These are phyloP conservation scores for Trachymyrmex cornetzi DNA, from an alignment of 1,140 invertebrate genomes.

Conservation along the genomic window DNA sequence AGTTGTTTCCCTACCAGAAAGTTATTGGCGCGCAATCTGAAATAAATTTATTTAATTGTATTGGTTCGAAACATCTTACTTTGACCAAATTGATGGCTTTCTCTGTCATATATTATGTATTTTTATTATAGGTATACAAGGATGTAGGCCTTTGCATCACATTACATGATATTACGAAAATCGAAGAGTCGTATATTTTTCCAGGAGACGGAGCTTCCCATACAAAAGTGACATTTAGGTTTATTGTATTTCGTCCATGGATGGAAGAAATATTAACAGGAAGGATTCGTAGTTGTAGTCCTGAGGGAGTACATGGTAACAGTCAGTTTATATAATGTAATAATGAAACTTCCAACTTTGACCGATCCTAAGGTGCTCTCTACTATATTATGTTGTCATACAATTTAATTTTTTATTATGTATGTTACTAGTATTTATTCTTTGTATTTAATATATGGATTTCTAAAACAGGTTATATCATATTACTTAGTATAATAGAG, in stretches of 20 bases:
- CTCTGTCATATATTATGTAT: conserved; percentile 1
- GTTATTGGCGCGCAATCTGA: no score
- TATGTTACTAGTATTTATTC: neutral
- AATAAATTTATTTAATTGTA: no score
- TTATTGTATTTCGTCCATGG: conserved; percentile 96
- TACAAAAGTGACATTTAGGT: conserved; percentile 96
- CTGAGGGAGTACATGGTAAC: conserved; percentile 96
- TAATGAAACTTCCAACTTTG: neutral
- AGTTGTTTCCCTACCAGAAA: no score
- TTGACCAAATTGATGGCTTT: no score
- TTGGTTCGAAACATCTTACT: no score
- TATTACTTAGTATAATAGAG: no score
- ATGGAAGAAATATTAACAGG: conserved; percentile 97
- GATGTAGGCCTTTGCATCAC: conserved; percentile 97
- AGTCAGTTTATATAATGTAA: neutral
- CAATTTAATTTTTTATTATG: neutral
- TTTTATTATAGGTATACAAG: conserved; percentile 92
- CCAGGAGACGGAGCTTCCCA: conserved; percentile 98
- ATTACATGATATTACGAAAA: conserved; percentile 94
- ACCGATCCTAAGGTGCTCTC: no score
- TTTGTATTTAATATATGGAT: neutral
- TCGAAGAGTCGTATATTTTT: conserved; percentile 96
- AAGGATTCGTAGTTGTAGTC: conserved; percentile 95
- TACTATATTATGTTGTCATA: neutral
- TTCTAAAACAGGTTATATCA: neutral